phyloP scores from a whole-genome alignment of 2,797 vertebrate genomes.

The Lophura swinhoii region DNA sequence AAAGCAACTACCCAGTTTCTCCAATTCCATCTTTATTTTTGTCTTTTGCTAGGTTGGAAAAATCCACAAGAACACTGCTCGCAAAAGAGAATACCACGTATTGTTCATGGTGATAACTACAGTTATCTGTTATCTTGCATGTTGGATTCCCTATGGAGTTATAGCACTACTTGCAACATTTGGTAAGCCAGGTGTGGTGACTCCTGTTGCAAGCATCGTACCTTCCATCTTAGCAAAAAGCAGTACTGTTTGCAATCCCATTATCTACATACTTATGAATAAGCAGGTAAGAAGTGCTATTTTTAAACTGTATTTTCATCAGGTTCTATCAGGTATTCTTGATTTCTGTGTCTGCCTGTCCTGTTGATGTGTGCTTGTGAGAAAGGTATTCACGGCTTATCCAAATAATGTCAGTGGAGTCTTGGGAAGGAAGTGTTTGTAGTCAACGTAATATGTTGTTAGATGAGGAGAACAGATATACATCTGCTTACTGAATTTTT shows the following conservation, averaged over 20 bases:
- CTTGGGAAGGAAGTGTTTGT: not conserved
- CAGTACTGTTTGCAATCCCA: constrained; percentile 89
- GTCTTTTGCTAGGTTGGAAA: constrained; percentile 81
- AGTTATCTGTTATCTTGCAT: constrained; percentile 85
- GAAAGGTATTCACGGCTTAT: not conserved
- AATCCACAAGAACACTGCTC: constrained; percentile 82
- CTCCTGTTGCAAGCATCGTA: constrained; percentile 83
- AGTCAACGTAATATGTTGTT: not conserved
- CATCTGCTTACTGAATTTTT: not conserved
- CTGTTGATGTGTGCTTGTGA: not conserved
- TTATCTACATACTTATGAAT: constrained; percentile 92
- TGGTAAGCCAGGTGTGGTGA: constrained; percentile 82
- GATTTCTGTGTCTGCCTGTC: not conserved
- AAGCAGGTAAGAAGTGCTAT: constrained; percentile 82
- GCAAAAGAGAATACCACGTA: constrained; percentile 85
- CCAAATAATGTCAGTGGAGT: not conserved
- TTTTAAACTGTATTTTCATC: not conserved
- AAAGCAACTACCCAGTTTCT: not conserved
- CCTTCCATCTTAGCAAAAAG: constrained; percentile 89
- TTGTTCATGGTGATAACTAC: constrained; percentile 88
- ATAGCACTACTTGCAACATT: constrained; percentile 88
- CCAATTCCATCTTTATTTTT: not conserved
- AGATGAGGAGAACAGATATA: not conserved
- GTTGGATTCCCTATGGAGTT: constrained; percentile 88
- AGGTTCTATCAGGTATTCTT: not conserved